Evolutionary conservation across 2,797 vertebrate genomes (phyloP), one percentile per base, ranked within the genome.

Genomic region (Pterois miles): DNA sequence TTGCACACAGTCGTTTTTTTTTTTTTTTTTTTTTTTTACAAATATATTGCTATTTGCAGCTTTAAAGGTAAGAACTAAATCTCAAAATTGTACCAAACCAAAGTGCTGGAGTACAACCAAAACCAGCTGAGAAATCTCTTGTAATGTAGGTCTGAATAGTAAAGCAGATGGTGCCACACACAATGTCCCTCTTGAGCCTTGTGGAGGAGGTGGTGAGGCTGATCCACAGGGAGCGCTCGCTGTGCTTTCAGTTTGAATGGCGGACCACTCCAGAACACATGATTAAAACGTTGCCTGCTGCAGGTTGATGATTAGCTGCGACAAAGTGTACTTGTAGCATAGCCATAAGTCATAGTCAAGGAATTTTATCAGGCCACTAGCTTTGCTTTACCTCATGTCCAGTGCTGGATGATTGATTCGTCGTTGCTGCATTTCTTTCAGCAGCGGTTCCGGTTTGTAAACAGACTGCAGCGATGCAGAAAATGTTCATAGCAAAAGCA

Each of bases 101-200:
- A 58, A 59, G 52, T 29, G n/a, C 22, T 20, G n/a, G 16, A 57
- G 4, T 27, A 50, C 6, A 63, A 72, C 0, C 18, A 57, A 65
- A 53, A 25, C 63, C 46, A 57, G 20, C 50, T 63, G 18, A 58
- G 33, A 66, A 31, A 43, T 67, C 46, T 48, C 29, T 20, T 67
- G 8, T 20, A 16, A 29, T 22, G 33, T 50, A 40, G 43, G 22
- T 53, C 13, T 46, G 46, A 31, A 60, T 38, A 34, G 56, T 66
- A 12, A 50, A 79, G 34, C 38, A 76, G 72, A 79, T 68, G 67
- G 58, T 78, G 36, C 71, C 54, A 63, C 78, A 81, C 73, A 82
- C 59, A 78, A 18, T 48, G 59, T 73, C 43, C 65, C 56, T 38
- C 59, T 38, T 33, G 58, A 65, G 54, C 25, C 57, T 38, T 22